These are phyloP conservation scores for Siphlonurus alternatus DNA, from an alignment of 2,888 invertebrate genomes.

Conservation along the genomic window DNA sequence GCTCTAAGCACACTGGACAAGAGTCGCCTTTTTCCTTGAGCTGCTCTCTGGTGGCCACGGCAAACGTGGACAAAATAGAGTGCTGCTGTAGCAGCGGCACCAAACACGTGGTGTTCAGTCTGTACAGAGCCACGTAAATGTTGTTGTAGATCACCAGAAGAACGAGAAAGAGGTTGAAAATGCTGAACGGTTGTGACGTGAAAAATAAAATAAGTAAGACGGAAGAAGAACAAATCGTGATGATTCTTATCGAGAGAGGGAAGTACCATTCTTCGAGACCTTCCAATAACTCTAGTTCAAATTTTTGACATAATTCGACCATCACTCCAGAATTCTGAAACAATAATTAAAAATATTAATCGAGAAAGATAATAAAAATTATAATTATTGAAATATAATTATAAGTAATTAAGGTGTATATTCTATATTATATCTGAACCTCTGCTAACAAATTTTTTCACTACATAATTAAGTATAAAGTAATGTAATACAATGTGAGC, in stretches of 20 bases:
- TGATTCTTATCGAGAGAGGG: conserved; percentile 10
- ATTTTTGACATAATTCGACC: conserved; percentile 9
- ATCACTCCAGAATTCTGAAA: conserved; percentile 10
- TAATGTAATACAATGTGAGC: too few relatives aligned
- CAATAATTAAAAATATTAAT: conserved; percentile 8
- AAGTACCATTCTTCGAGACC: conserved; percentile 16
- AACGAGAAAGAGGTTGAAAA: conserved; percentile 9
- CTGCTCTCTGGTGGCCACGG: conserved; percentile 9
- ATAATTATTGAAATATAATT: too few relatives aligned
- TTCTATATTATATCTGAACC: too few relatives aligned
- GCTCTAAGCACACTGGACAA: conserved; percentile 12
- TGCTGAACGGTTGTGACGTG: conserved; percentile 1
- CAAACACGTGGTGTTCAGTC: conserved; percentile 11
- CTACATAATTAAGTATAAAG: too few relatives aligned
- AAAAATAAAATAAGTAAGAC: conserved; percentile 6
- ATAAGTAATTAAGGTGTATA: too few relatives aligned
- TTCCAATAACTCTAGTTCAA: conserved; percentile 14
- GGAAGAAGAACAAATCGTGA: conserved; percentile 9
- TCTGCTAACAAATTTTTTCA: too few relatives aligned
- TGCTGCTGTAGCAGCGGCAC: conserved; percentile 10
- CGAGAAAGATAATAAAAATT: too few relatives aligned
- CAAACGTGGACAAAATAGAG: conserved; percentile 7
- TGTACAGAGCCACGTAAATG: conserved; percentile 11
- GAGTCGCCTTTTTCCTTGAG: conserved; percentile 8
- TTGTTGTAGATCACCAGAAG: conserved; percentile 14